Evolutionary conservation across 1,140 invertebrate genomes (phyloP).

Genomic region (Musca domestica): DNA sequence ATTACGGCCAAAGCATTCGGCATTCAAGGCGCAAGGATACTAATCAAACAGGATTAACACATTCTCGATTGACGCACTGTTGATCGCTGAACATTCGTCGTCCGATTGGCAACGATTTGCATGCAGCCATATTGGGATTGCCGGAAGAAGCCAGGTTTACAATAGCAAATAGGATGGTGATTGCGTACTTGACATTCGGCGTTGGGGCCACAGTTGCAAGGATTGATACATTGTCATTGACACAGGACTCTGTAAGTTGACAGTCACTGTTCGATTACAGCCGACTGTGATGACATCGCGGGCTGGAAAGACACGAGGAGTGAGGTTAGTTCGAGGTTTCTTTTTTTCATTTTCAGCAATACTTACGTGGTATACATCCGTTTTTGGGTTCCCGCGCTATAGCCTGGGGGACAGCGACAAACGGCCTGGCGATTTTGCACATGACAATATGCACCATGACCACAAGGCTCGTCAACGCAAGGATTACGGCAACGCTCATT

Average conservation of each 20-base stretch:
- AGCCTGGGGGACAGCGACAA: slow-evolving; percentile 77
- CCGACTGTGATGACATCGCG: slow-evolving; percentile 61
- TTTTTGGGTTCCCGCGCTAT: slow-evolving; percentile 71
- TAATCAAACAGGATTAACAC: slow-evolving; percentile 75
- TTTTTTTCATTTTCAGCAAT: not conserved
- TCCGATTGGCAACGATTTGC: slow-evolving; percentile 79
- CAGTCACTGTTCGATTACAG: slow-evolving; percentile 78
- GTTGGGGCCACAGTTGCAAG: slow-evolving; percentile 81
- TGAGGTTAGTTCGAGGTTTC: not conserved
- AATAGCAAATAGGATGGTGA: slow-evolving; percentile 80
- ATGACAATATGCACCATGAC: slow-evolving; percentile 73
- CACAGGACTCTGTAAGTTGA: slow-evolving; percentile 72
- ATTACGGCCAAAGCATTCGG: slow-evolving; percentile 75
- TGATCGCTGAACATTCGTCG: slow-evolving; percentile 74
- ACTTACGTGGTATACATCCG: slow-evolving; percentile 76
- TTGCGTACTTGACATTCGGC: slow-evolving; percentile 75
- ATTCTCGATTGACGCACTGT: slow-evolving; percentile 79
- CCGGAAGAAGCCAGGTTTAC: slow-evolving; percentile 75
- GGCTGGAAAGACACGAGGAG: slow-evolving; percentile 45
- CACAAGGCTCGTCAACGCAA: slow-evolving; percentile 69
- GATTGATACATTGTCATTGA: slow-evolving; percentile 76
- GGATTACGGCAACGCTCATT: slow-evolving; percentile 78
- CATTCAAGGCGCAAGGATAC: slow-evolving; percentile 76
- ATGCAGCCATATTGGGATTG: slow-evolving; percentile 76
- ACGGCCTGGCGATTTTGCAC: slow-evolving; percentile 70